Percentiles rank a stretch among this genome's conserved stretches.
Conservation (phyloP, 2,888 invertebrate species). For the Girardia tigrina region DNA sequence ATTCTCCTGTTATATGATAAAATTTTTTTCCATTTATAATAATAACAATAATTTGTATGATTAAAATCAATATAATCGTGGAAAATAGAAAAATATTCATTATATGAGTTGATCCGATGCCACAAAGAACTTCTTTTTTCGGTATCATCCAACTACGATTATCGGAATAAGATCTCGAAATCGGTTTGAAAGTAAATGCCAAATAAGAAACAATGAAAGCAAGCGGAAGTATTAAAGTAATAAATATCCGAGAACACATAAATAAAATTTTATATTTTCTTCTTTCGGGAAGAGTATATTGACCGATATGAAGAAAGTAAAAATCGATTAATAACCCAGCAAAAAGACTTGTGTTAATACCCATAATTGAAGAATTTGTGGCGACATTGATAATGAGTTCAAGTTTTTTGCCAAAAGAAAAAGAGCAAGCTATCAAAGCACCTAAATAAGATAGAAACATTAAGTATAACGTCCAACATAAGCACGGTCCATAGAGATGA, state of each 20-base stretch:
- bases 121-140: background rate
- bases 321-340: background rate
- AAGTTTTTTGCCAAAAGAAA: background rate
- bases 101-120: background rate
- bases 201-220: background rate
- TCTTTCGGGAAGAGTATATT: background rate
- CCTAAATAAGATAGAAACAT: background rate
- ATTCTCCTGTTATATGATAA: background rate
- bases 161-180: background rate
- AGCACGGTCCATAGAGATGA: background rate
- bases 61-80: background rate
- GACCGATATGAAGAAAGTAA: slow-evolving; percentile 1
- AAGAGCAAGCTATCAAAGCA: background rate
- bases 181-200: background rate
- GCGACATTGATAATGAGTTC: background rate
- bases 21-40: background rate
- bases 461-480: background rate
- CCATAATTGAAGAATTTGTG: background rate
- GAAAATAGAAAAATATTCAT: background rate
- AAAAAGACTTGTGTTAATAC: background rate
- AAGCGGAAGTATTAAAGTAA: background rate
- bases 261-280: background rate
- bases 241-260: background rate
- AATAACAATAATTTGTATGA: background rate
- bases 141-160: background rate